Conservation (phyloP, 2,888 invertebrate genomes). For the Mesopsocus fuscifrons region DNA sequence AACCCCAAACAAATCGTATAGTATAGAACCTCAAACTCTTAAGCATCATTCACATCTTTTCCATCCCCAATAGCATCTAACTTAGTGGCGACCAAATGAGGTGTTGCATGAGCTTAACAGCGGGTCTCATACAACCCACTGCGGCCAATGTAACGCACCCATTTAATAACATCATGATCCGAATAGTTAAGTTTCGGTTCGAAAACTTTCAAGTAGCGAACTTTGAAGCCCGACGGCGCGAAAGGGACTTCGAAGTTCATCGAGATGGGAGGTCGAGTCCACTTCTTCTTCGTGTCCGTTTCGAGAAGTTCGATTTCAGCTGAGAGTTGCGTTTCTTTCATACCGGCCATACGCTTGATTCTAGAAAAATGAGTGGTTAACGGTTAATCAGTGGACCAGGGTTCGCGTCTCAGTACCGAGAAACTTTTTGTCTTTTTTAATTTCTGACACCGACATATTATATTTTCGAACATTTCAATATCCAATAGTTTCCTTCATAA, state of each 20-base stretch:
- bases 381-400: no score
- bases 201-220: slow-evolving; percentile 97
- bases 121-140: slow-evolving; percentile 98
- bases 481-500: no score
- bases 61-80: no score
- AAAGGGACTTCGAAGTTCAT: slow-evolving; percentile 99
- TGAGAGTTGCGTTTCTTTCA: slow-evolving; percentile 99
- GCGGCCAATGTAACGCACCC: slow-evolving; percentile 98
- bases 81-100: no score
- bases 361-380: slow-evolving; percentile 24
- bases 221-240: slow-evolving; percentile 99
- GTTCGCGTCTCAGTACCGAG: no score
- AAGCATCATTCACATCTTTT: no score
- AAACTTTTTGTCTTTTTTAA: no score
- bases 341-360: slow-evolving; percentile 85
- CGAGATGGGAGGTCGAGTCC: slow-evolving; percentile 98
- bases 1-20: no score
- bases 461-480: no score
- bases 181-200: slow-evolving; percentile 99
- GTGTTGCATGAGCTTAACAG: slow-evolving; percentile 53
- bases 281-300: slow-evolving; percentile 98
- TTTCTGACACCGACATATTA: no score
- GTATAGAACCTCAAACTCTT: no score
- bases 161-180: slow-evolving; percentile 99
- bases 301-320: slow-evolving; percentile 97